Base-by-base conservation (phyloP, 35 echinoderm and acorn worm species). In the Heliocidaris erythrogramma region DNA sequence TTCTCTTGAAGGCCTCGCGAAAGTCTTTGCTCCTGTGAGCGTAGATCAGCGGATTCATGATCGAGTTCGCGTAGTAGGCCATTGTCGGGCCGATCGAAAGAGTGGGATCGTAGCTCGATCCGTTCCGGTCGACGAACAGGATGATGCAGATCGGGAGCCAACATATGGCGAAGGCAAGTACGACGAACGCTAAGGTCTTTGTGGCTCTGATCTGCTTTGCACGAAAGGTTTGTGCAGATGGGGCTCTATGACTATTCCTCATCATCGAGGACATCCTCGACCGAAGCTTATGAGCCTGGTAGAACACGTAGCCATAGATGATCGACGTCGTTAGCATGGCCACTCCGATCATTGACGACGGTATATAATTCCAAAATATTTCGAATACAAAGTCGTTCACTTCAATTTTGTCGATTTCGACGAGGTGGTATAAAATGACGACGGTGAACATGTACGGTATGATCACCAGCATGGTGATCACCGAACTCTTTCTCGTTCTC, bases 311-410 rank as follows among this genome's bases (percentile, higher is more conserved):
- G 3, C 87, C 32, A 9, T 89, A 89, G 87, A 89, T 89, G 87
- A 89, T 48, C 87, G 87, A 89, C 47, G 87, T 89, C 30, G 31
- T 30, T 4, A 89, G 0, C 87, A 89, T 89, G 7, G 87, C 87
- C 87, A 89, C 87, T 13, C 6, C 2, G 11, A 89, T 89, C 87
- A 89, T 89, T 18, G 87, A 89, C 18, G 87, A 89, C 0, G 87
- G 87, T 47, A 89, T 47, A 31, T 89, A 89, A 27, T 89, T 89
- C 87, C 87, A 89, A 30, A 89, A 89, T 32, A 89, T 89, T 89
- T 89, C 31, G 18, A 89, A 89, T 48, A 18, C 31, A 18, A 2
- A 47, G 6, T 47, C 30, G 87, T 89, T 47, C 17, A 89, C 87
- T 7, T 78, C 65, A 24, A 78, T n/a, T 78, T n/a, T 21, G 5